Base-by-base conservation (phyloP, 2,113 vertebrate species). In the Phrynosoma platyrhinos region DNA sequence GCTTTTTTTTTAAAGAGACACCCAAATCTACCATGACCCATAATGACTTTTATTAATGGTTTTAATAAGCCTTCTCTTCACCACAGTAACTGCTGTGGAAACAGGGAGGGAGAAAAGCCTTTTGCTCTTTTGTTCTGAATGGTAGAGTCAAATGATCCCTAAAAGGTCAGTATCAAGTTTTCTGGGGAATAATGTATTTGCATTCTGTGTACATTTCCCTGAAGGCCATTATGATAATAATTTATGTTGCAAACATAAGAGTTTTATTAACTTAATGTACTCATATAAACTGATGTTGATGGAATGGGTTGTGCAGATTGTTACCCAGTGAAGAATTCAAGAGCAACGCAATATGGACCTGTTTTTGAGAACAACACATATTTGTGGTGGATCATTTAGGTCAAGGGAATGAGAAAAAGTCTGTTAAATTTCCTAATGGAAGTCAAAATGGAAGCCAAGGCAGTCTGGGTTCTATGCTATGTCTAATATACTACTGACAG, bases 391-490 rank as follows among this genome's bases (percentile, higher is more conserved):
- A 78, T 68, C 84, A 78, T 8, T 68, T 76, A 76, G 83, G 83
- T 85, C 72, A 76, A 85, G 72, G 72, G 13, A 76, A 74, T 36
- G 47, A 10, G 20, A 32, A 20, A 58, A 20, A 55, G 23, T 25
- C 47, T 47, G 52, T 84, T 84, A 74, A 21, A n/a, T 75, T 58
- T 36, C 72, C 32, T 55, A 83, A 71, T 71, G 82, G 36, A 23
- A 81, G 89, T 42, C 40, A 84, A 91, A 88, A 30, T 20, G 75
- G 89, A 91, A 18, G 5, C 1, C 0, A 10, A 83, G 53, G 23
- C 4, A 79, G 7, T 7, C 27, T 21, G 23, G 53, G 23, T 12
- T 58, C 83, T 16, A 5, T 32, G 2, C 21, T 30, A 53, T 21
- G 21, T 30, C 30, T 79, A 69, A 76, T 21, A 71, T 25, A 14